Evolutionary conservation across 2,888 invertebrate genomes (phyloP).

Genomic region (Lochmaea capreae): DNA sequence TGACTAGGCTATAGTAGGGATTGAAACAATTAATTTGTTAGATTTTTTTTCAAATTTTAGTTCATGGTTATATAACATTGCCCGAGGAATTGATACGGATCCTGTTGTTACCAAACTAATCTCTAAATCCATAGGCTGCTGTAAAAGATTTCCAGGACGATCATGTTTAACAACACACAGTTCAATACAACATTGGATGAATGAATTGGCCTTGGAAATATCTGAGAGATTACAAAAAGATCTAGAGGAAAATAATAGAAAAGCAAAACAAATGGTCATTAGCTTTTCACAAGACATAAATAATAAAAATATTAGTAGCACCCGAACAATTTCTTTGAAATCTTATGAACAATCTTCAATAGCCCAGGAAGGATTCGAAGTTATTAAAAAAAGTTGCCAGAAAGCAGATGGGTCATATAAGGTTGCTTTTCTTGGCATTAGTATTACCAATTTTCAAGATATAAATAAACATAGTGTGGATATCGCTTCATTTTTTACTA

Average conservation of each 20-base stretch:
- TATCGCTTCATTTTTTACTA: constrained; percentile 56
- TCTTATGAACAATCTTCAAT: constrained; percentile 77
- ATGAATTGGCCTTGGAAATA: constrained; percentile 84
- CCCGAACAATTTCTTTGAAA: constrained; percentile 73
- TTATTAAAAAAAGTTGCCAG: constrained; percentile 71
- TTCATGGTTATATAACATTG: constrained; percentile 86
- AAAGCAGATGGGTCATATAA: constrained; percentile 61
- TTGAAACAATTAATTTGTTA: not conserved
- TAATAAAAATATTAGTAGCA: constrained; percentile 71
- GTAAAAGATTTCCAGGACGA: constrained; percentile 92
- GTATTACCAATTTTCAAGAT: constrained; percentile 82
- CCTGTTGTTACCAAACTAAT: constrained; percentile 86
- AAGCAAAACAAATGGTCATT: constrained; percentile 83
- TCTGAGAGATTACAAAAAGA: constrained; percentile 86
- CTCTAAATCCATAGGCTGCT: constrained; percentile 94
- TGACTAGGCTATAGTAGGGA: too few species aligned
- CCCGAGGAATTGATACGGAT: constrained; percentile 88
- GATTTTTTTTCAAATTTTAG: constrained; percentile 65
- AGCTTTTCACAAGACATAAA: constrained; percentile 72
- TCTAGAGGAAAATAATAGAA: constrained; percentile 81
- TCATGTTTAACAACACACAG: constrained; percentile 76
- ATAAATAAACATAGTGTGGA: constrained; percentile 65
- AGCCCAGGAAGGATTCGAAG: constrained; percentile 73
- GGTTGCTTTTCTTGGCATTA: constrained; percentile 80
- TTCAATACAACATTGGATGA: constrained; percentile 82